Conservation (phyloP, 2,797 vertebrate species). For the Hippocampus kuda region DNA sequence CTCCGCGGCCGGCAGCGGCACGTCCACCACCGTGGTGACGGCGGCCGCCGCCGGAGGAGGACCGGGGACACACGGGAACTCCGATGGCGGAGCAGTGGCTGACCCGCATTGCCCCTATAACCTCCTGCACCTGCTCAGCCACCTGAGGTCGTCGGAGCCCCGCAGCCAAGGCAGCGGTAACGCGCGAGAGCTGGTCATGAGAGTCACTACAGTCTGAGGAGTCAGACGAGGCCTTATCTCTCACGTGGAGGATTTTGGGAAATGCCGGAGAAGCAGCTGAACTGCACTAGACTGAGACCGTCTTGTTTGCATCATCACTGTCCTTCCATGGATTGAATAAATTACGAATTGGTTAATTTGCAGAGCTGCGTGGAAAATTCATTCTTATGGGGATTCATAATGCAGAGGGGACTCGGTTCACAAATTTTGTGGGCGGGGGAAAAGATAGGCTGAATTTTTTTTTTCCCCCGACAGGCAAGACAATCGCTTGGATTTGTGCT, state of each 20-base stretch:
- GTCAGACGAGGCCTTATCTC: slow-evolving; percentile 65
- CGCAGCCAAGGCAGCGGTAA: slow-evolving; percentile 72
- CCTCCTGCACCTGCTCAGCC: slow-evolving; percentile 95
- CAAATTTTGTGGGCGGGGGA: neutral
- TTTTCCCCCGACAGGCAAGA: too few relatives aligned
- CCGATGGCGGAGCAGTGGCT: slow-evolving; percentile 65
- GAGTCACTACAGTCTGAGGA: slow-evolving; percentile 94
- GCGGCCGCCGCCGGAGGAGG: slow-evolving; percentile 21
- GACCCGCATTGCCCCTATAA: slow-evolving; percentile 97
- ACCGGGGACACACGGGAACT: slow-evolving; percentile 42
- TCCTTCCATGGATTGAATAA: slow-evolving; percentile 62
- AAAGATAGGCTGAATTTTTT: too few relatives aligned
- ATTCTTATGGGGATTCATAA: slow-evolving; percentile 18
- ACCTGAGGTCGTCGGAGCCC: slow-evolving; percentile 82
- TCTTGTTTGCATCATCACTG: slow-evolving; percentile 62
- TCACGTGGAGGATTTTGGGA: slow-evolving; percentile 20
- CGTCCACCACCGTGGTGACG: slow-evolving; percentile 50
- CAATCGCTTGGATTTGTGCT: too few relatives aligned
- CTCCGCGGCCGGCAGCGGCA: slow-evolving; percentile 65
- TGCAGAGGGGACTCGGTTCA: neutral
- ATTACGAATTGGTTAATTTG: slow-evolving; percentile 60
- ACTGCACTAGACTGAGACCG: slow-evolving; percentile 45
- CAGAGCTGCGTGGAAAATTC: slow-evolving; percentile 33
- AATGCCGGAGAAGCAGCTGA: slow-evolving; percentile 38
- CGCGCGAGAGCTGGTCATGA: slow-evolving; percentile 98